These are phyloP conservation scores for Achroia grisella DNA, from an alignment of 1,140 invertebrate genomes.

Conservation along the genomic window DNA sequence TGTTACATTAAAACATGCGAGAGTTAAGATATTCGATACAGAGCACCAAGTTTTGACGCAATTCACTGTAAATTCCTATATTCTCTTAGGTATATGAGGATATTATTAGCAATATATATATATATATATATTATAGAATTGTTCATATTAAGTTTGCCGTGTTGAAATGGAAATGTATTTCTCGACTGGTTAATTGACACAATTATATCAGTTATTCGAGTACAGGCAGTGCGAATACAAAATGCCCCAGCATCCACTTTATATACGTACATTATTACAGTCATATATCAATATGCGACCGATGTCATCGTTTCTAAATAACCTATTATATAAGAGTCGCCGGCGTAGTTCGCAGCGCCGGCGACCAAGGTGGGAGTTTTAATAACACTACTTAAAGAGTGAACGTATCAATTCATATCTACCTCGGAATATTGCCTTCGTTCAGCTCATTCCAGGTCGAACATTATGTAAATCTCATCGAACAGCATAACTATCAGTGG, in stretches of 20 bases:
- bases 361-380: slow-evolving; percentile 51
- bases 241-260: slow-evolving; percentile 67
- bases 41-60: too few relatives aligned
- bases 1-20: too few relatives aligned
- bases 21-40: too few relatives aligned
- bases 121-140: too few relatives aligned
- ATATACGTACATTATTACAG: slow-evolving; percentile 55
- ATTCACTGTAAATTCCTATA: too few relatives aligned
- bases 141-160: too few relatives aligned
- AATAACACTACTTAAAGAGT: slow-evolving; percentile 28
- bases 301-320: slow-evolving; percentile 38
- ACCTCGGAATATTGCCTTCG: slow-evolving; percentile 13
- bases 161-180: background rate
- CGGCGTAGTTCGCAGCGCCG: slow-evolving; percentile 21
- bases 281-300: slow-evolving; percentile 36
- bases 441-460: background rate
- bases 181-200: slow-evolving; percentile 64
- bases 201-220: slow-evolving; percentile 34
- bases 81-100: too few relatives aligned
- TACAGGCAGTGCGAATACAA: slow-evolving; percentile 48
- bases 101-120: too few relatives aligned
- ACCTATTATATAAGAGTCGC: slow-evolving; percentile 36
- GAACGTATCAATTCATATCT: slow-evolving; percentile 25
- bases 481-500: background rate
- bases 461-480: too few relatives aligned